Conservation (phyloP, 2,797 vertebrate genomes). For the Chelmon rostratus region DNA sequence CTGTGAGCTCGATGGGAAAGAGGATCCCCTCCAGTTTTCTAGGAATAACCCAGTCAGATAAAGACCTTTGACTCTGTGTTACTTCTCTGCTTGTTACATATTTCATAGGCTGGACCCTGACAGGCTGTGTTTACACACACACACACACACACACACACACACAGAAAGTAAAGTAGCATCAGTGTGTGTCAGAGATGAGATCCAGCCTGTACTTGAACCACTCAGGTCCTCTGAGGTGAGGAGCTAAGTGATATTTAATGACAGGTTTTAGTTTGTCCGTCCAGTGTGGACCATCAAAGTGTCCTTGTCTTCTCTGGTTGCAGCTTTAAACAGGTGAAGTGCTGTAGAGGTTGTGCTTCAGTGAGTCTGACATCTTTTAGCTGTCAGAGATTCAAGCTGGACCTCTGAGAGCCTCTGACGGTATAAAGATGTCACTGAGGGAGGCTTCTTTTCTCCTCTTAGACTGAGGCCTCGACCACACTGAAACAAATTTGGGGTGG, state of each 20-base stretch:
- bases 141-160: no score
- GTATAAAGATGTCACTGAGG: conserved; percentile 22
- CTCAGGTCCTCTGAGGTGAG: conserved; percentile 9
- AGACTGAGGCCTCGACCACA: neutral
- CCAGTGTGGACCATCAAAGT: conserved; percentile 7
- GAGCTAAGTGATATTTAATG: conserved; percentile 16
- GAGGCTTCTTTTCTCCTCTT: neutral
- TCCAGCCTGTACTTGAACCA: conserved; percentile 9
- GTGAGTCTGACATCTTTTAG: conserved; percentile 35
- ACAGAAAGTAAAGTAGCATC: neutral
- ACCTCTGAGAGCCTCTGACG: conserved; percentile 13
- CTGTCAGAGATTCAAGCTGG: conserved; percentile 36
- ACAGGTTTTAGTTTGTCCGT: conserved; percentile 14
- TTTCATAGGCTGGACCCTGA: no score
- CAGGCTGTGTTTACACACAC: no score
- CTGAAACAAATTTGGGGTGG: no score
- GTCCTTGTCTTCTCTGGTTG: conserved; percentile 24
- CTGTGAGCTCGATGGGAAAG: no score
- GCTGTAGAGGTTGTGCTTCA: conserved; percentile 39
- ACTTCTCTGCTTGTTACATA: no score
- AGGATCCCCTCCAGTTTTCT: no score
- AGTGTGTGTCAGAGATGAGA: conserved; percentile 12
- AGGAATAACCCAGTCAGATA: no score
- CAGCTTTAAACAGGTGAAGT: conserved; percentile 29
- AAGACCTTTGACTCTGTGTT: no score